Evolutionary conservation across 2,888 invertebrate genomes (phyloP).

Genomic region (Amphimallon solstitiale): DNA sequence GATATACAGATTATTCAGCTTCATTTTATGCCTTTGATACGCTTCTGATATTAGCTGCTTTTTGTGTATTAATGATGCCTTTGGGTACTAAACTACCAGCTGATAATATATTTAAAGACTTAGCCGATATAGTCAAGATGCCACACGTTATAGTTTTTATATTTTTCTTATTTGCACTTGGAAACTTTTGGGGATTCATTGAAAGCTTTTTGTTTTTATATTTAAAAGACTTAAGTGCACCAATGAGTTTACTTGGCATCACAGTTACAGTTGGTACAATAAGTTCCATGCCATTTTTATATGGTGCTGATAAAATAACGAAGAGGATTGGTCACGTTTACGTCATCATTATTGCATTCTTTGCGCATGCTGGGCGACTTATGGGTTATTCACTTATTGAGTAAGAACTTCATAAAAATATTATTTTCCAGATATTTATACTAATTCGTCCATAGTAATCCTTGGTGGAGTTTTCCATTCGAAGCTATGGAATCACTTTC

Average conservation of each 20-base stretch:
- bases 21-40: slow-evolving; percentile 86
- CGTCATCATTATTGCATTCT: slow-evolving; percentile 85
- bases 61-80: slow-evolving; percentile 81
- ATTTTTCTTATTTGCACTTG: slow-evolving; percentile 81
- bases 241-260: slow-evolving; percentile 83
- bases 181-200: slow-evolving; percentile 90
- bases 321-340: slow-evolving; percentile 84
- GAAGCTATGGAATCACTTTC: slow-evolving; percentile 88
- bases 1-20: slow-evolving; percentile 86
- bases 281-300: slow-evolving; percentile 85
- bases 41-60: slow-evolving; percentile 75
- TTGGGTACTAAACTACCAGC: slow-evolving; percentile 81
- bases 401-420: slow-evolving; percentile 66
- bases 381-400: slow-evolving; percentile 87
- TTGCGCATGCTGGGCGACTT: slow-evolving; percentile 83
- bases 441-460: slow-evolving; percentile 68
- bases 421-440: slow-evolving; percentile 4
- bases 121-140: slow-evolving; percentile 79
- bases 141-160: slow-evolving; percentile 84
- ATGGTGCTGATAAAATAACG: slow-evolving; percentile 85
- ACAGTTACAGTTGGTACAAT: slow-evolving; percentile 87
- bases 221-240: slow-evolving; percentile 84
- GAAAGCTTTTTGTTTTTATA: slow-evolving; percentile 90
- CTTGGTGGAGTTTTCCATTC: slow-evolving; percentile 91
- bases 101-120: slow-evolving; percentile 80